Percentiles rank a stretch among this genome's conserved stretches.
phyloP scores from a whole-genome alignment of 2,888 invertebrate genomes.

The Drosophila lutescens region DNA sequence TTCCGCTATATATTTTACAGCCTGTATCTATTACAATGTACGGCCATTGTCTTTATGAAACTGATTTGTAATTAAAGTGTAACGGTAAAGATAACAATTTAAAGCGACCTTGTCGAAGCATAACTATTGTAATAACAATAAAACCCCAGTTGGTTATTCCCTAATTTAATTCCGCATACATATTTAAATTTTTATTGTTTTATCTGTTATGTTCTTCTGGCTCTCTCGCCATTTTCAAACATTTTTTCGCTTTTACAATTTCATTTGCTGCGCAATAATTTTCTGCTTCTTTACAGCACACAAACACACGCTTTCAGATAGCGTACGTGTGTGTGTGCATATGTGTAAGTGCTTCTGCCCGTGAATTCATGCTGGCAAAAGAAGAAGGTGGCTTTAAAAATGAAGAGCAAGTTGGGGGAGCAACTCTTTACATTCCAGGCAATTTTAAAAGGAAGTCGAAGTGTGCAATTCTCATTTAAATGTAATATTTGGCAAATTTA shows the following conservation, averaged over 20 bases:
- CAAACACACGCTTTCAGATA: slow-evolving; percentile 32
- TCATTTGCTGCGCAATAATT: slow-evolving; percentile 77
- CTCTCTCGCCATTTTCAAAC: slow-evolving; percentile 67
- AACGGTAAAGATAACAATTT: slow-evolving; percentile 1
- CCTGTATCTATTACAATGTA: slow-evolving; percentile 27
- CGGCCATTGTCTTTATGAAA: not conserved
- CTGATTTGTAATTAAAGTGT: not conserved
- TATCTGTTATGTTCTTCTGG: slow-evolving; percentile 13
- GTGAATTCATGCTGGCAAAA: slow-evolving; percentile 37
- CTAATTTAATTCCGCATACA: slow-evolving; percentile 51
- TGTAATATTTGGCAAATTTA: too few species aligned
- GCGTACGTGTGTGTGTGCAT: slow-evolving; percentile 16
- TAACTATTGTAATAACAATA: slow-evolving; percentile 1
- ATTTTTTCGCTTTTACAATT: slow-evolving; percentile 71
- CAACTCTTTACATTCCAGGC: not conserved
- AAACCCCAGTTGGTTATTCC: slow-evolving; percentile 39
- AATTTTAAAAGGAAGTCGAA: too few species aligned
- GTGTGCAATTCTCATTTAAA: too few species aligned
- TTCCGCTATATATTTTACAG: slow-evolving; percentile 45
- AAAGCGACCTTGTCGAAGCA: slow-evolving; percentile 3
- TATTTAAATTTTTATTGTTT: slow-evolving; percentile 34
- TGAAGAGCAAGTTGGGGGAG: not conserved
- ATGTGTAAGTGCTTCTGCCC: slow-evolving; percentile 48
- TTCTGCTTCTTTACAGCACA: slow-evolving; percentile 69
- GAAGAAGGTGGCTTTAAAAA: slow-evolving; percentile 25